Percentiles rank a stretch among this genome's conserved stretches.
Evolutionary conservation across 2,113 vertebrate genomes (phyloP).

Genomic region (Centropus bengalensis): DNA sequence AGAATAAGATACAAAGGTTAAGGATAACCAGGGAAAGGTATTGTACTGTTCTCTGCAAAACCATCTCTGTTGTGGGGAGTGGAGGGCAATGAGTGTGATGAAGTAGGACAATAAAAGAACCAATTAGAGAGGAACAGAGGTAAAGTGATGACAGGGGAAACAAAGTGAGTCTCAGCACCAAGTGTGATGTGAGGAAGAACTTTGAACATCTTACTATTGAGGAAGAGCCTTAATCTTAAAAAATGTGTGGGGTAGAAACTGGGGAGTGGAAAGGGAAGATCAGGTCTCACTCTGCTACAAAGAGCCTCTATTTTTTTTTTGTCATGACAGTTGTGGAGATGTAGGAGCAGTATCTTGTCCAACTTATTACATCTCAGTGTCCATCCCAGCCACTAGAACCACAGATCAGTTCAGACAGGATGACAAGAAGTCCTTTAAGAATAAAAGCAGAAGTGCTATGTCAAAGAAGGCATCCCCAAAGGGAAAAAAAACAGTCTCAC

Average conservation of each 20-base stretch:
- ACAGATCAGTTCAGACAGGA: not conserved
- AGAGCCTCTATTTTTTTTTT: not conserved
- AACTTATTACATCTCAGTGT: not conserved
- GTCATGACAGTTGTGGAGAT: not conserved
- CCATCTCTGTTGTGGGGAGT: too few species aligned
- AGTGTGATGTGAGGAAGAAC: not conserved
- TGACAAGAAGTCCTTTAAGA: not conserved
- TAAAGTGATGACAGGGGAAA: not conserved
- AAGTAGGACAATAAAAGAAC: not conserved
- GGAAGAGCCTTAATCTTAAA: not conserved
- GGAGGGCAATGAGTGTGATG: accelerated
- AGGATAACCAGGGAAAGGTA: not conserved
- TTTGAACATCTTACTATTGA: not conserved
- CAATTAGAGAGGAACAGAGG: not conserved
- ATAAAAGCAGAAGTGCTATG: not conserved
- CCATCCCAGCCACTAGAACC: not conserved
- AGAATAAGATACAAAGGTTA: not conserved
- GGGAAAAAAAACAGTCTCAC: not conserved
- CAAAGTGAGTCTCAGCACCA: not conserved
- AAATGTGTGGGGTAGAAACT: not conserved
- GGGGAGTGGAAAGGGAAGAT: not conserved
- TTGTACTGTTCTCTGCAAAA: not conserved
- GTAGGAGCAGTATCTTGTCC: not conserved
- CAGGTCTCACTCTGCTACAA: not conserved
- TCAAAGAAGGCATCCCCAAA: not conserved